phyloP scores from a whole-genome alignment of 1,140 invertebrate species.

The Drosophila takahashii region DNA sequence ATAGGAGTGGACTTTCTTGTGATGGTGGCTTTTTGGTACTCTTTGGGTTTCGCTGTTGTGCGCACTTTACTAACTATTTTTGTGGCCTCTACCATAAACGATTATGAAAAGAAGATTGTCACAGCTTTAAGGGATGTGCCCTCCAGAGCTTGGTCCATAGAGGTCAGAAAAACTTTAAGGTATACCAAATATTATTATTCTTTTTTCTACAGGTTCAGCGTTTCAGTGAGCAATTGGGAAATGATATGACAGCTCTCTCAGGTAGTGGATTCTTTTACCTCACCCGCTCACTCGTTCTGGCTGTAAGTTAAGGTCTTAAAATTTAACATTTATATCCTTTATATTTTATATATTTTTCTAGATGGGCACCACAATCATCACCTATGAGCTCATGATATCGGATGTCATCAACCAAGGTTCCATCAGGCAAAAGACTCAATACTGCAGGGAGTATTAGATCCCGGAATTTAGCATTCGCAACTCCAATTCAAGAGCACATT shows the following conservation, averaged over 20 bases:
- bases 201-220: conserved; percentile 78
- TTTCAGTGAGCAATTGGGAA: conserved; percentile 87
- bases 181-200: background rate
- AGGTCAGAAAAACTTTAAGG: conserved; percentile 71
- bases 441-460: conserved; percentile 65
- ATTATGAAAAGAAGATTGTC: conserved; percentile 86
- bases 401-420: conserved; percentile 79
- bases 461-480: background rate
- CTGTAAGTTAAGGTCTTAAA: conserved; percentile 38
- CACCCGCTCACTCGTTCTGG: conserved; percentile 87
- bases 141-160: conserved; percentile 86
- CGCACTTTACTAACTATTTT: conserved; percentile 87
- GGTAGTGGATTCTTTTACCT: conserved; percentile 88
- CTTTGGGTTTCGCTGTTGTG: conserved; percentile 87
- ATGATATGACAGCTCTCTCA: conserved; percentile 87
- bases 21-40: conserved; percentile 87
- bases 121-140: conserved; percentile 86
- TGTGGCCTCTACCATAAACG: conserved; percentile 87
- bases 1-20: conserved; percentile 76
- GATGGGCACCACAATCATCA: conserved; percentile 88
- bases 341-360: conserved; percentile 44
- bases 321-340: no score
- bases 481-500: conserved; percentile 14
- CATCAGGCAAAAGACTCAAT: conserved; percentile 74
- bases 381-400: conserved; percentile 87